Percentiles rank a stretch among this genome's conserved stretches.
Evolutionary conservation across 2,888 invertebrate species (phyloP).

Genomic region (Ochropleura leucogaster): DNA sequence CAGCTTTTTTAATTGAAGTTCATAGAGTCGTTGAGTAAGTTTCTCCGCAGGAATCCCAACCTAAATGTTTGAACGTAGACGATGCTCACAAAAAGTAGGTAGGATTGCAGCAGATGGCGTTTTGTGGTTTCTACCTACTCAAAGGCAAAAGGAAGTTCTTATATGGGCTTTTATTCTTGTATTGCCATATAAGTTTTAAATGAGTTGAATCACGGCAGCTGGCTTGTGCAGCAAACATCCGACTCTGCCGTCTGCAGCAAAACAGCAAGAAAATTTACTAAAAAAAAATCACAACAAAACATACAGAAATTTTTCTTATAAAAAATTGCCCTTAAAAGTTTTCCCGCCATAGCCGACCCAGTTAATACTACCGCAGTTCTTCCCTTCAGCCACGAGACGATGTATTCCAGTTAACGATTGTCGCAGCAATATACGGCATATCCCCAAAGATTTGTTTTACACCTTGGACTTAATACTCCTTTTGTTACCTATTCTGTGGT

Average conservation of each 20-base stretch:
- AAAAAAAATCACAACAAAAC: not conserved
- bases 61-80: not conserved
- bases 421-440: not conserved
- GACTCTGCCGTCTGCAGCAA: not conserved
- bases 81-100: not conserved
- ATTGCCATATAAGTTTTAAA: too few relatives aligned
- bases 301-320: conserved; percentile 5
- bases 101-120: not conserved
- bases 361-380: not conserved
- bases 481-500: conserved; percentile 19
- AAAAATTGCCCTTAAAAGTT: conserved; percentile 22
- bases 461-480: conserved; percentile 1
- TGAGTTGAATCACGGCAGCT: not conserved
- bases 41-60: not conserved
- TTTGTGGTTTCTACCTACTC: not conserved
- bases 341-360: not conserved
- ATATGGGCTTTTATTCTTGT: too few relatives aligned
- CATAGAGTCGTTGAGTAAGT: not conserved
- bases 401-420: not conserved
- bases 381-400: not conserved
- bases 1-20: too few relatives aligned
- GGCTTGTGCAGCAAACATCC: not conserved
- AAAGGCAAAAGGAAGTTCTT: too few relatives aligned
- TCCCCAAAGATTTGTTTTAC: not conserved
- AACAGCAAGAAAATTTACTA: too few relatives aligned